Conservation (phyloP, 1,140 invertebrate genomes). For the Orussus abietinus region DNA sequence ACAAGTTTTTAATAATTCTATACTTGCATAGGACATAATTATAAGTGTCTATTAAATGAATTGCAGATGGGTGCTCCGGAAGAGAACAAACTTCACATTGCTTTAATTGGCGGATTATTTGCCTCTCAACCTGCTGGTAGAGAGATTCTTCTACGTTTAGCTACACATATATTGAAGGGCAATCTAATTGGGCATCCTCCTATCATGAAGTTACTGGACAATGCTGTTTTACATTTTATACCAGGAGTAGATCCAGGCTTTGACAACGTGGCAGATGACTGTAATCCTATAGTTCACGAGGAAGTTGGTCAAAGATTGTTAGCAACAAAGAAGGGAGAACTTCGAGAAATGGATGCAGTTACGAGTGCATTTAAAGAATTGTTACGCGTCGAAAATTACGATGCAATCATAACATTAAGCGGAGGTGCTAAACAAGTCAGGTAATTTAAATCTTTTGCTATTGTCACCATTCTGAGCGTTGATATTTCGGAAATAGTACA, state of each 20-base stretch:
- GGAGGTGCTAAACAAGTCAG: slow-evolving; percentile 59
- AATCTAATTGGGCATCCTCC: slow-evolving; percentile 63
- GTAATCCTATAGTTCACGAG: slow-evolving; percentile 49
- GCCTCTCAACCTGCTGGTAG: slow-evolving; percentile 78
- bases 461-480: too few species aligned
- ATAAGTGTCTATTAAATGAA: too few species aligned
- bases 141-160: slow-evolving; percentile 78
- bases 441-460: slow-evolving; percentile 45
- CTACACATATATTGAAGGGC: slow-evolving; percentile 73
- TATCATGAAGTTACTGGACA: slow-evolving; percentile 63
- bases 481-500: too few species aligned
- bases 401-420: slow-evolving; percentile 62
- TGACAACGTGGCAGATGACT: slow-evolving; percentile 49
- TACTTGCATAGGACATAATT: too few species aligned
- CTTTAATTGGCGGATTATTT: slow-evolving; percentile 78
- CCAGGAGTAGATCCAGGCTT: slow-evolving; percentile 64
- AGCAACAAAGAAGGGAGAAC: slow-evolving; percentile 42
- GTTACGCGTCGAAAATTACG: slow-evolving; percentile 56
- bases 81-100: slow-evolving; percentile 76
- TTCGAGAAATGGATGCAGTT: slow-evolving; percentile 41
- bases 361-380: slow-evolving; percentile 59
- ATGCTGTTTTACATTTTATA: slow-evolving; percentile 75
- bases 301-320: slow-evolving; percentile 60
- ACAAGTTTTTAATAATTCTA: too few species aligned
- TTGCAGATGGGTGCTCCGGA: slow-evolving; percentile 66